Evolutionary conservation across 2,888 invertebrate genomes (phyloP).

Genomic region (Tipula lateralis): DNA sequence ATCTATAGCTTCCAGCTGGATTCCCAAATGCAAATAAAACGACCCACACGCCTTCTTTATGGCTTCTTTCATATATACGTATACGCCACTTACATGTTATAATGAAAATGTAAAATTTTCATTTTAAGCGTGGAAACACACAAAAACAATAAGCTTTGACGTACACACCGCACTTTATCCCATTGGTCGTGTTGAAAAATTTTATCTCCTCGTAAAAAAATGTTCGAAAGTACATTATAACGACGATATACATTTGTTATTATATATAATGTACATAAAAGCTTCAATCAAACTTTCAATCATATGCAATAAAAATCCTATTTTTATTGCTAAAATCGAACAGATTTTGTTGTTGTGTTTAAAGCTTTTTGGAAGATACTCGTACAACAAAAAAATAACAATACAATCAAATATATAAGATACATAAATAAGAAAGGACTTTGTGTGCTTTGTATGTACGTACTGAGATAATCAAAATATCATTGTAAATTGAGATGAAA

Average conservation of each 20-base stretch:
- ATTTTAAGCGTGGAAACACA: neutral
- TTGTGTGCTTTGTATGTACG: neutral
- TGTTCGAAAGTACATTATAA: neutral
- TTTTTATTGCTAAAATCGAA: neutral
- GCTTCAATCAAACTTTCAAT: conserved; percentile 7
- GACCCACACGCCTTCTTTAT: neutral
- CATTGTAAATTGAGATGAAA: neutral
- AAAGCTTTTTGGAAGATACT: neutral
- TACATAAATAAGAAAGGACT: conserved; percentile 13
- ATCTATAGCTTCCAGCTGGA: neutral
- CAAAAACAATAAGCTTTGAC: neutral
- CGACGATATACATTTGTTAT: neutral
- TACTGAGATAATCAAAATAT: neutral
- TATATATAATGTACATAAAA: neutral
- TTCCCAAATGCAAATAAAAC: neutral
- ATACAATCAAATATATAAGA: neutral
- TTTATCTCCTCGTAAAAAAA: neutral
- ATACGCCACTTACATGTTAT: neutral
- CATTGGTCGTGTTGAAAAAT: neutral
- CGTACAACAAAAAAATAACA: neutral
- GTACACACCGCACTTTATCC: neutral
- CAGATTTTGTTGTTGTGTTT: neutral
- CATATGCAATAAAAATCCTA: neutral
- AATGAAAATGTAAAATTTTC: neutral
- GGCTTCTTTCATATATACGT: neutral